Percentiles rank a stretch among this genome's conserved stretches.
These are phyloP conservation scores for Petrolisthes manimaculis DNA, from an alignment of 2,888 invertebrate genomes.

Conservation along the genomic window DNA sequence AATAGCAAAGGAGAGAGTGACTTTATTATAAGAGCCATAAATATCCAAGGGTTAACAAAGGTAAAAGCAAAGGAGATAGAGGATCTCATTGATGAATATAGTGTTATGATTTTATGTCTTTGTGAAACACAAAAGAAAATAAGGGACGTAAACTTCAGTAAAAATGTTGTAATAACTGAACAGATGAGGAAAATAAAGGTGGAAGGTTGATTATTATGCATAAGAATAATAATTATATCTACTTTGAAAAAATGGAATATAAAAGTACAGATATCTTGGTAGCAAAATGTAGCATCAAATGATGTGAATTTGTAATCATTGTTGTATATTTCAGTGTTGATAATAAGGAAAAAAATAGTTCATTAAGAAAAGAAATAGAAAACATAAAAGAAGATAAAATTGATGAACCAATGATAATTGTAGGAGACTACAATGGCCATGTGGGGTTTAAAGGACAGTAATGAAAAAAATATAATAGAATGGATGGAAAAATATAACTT, in stretches of 20 bases:
- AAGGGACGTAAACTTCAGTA: too few species aligned
- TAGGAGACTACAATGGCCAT: neutral
- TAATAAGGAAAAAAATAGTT: neutral
- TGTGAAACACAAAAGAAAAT: neutral
- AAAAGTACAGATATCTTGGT: neutral
- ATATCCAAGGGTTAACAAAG: neutral
- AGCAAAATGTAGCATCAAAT: neutral
- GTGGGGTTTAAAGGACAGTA: neutral
- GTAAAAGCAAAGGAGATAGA: neutral
- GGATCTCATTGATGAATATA: neutral
- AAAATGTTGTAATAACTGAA: neutral
- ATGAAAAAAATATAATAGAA: too few species aligned
- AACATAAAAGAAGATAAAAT: neutral
- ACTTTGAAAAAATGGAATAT: neutral
- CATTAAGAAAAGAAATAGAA: neutral
- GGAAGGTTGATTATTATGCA: neutral
- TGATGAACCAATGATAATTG: neutral
- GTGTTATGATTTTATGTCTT: neutral
- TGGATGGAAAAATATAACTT: too few species aligned
- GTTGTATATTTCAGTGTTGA: neutral
- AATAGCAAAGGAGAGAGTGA: neutral
- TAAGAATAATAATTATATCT: neutral
- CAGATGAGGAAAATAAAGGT: slow-evolving; percentile 1
- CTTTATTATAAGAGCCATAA: neutral
- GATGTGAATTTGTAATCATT: neutral